Percentiles rank a stretch among this genome's conserved stretches.
phyloP scores from a whole-genome alignment of 2,113 vertebrate species.

The Cebidichthys violaceus region DNA sequence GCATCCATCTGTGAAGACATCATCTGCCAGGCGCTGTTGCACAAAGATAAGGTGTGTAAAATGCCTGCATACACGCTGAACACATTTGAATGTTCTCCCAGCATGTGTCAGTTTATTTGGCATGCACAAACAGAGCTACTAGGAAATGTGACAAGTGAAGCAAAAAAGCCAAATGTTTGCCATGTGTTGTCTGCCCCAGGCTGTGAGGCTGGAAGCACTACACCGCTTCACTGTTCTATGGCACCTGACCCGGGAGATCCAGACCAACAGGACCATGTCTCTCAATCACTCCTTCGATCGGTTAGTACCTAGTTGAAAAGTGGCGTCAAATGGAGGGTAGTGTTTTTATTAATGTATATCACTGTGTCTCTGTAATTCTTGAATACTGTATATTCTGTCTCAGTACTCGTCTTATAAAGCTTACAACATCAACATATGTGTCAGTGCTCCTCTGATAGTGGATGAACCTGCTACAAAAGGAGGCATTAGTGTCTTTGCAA shows the following conservation, averaged over 20 bases:
- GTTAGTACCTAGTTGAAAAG: constrained; percentile 73
- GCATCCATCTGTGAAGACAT: constrained; percentile 95
- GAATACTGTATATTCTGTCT: not conserved
- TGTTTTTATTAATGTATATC: not conserved
- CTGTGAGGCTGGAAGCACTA: constrained; percentile 91
- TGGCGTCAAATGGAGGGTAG: not conserved
- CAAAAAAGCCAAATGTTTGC: constrained; percentile 17
- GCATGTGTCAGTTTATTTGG: not conserved
- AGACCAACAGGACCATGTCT: constrained; percentile 89
- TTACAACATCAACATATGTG: not conserved
- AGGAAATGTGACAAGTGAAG: not conserved
- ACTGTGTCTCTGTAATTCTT: not conserved
- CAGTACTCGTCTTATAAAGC: not conserved
- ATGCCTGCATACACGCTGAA: not conserved
- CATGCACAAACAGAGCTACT: constrained; percentile 5
- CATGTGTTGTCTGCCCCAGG: constrained; percentile 77
- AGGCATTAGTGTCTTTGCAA: not conserved
- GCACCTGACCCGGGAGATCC: constrained; percentile 97
- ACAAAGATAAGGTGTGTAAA: constrained; percentile 89
- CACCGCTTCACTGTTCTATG: constrained; percentile 96
- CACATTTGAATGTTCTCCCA: not conserved
- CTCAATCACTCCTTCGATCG: constrained; percentile 95
- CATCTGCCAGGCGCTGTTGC: constrained; percentile 91
- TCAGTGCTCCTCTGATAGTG: not conserved
- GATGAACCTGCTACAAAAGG: constrained; percentile 6